phyloP scores from a whole-genome alignment of 2,113 vertebrate species.

The Andinoacara biseriatus region DNA sequence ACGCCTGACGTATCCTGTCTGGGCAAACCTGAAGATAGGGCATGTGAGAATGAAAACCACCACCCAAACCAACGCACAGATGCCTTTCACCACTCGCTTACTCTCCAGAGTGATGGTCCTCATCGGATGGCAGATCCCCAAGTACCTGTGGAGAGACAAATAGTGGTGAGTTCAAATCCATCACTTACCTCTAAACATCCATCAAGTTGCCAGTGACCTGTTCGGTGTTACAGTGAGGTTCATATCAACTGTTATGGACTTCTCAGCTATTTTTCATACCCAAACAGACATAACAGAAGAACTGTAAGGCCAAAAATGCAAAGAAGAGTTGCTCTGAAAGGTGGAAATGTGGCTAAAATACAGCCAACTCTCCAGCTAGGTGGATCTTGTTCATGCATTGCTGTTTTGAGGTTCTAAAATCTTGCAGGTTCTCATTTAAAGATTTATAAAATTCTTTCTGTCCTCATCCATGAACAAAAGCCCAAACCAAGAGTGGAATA shows the following conservation, averaged over 20 bases:
- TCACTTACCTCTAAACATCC: background rate
- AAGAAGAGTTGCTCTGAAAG: background rate
- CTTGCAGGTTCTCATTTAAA: too few relatives aligned
- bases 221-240: background rate
- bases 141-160: slow-evolving; percentile 73
- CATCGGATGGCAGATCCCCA: slow-evolving; percentile 85
- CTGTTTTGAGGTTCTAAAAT: too few relatives aligned
- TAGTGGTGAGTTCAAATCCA: background rate
- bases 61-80: slow-evolving; percentile 82
- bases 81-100: slow-evolving; percentile 79
- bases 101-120: slow-evolving; percentile 83
- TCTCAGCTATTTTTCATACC: accelerated
- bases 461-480: too few relatives aligned
- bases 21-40: slow-evolving; percentile 84
- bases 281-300: background rate
- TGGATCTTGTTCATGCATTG: too few relatives aligned
- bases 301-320: background rate
- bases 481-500: too few relatives aligned
- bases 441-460: too few relatives aligned
- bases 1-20: slow-evolving; percentile 71
- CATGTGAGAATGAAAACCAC: slow-evolving; percentile 83
- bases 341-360: too few relatives aligned
- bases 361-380: too few relatives aligned
- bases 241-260: background rate
- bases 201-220: background rate